Evolutionary conservation across 1,140 invertebrate genomes (phyloP), one percentile per base, ranked within the genome.

Genomic region (Drosophila mojavensis): DNA sequence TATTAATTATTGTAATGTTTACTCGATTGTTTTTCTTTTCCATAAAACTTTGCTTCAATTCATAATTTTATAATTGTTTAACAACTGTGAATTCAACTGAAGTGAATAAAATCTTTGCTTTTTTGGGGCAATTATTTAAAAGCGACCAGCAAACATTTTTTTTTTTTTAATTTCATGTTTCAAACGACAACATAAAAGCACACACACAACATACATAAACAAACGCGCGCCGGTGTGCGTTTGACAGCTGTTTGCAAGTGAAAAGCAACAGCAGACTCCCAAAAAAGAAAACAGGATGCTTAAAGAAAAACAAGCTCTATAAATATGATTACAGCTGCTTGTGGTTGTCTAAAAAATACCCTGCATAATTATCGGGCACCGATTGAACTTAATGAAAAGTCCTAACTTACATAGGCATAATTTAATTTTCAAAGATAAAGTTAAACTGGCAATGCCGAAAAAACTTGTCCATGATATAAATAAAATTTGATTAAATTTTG

Each of bases 241-340:
- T 47, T 83, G 83, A 86, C 83, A 86, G 79, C 61, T 79, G 63
- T 79, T 70, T 61, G 50, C 71, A 72, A 64, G 50, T 60, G 50
- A n/a, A 73, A 62, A 61, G 28, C 60, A 33, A 30, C 28, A 33
- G 9, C 55, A 20, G 36, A 24, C 1, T 24, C 20, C 20, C 26
- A 55, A 50, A 53, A 62, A 53, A 45, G 60, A 68, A 65, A 7
- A 72, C n/a, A 45, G 1, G 59, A 59, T 9, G 33, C 33, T 33
- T 33, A 59, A 41, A 0, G 17, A 43, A 60, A 17, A 47, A 43
- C 0, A 9, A 24, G 7, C 15, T 6, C 15, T 6, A n/a, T 48
- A 61, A 48, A 17, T 17, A 30, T 11, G 9, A 2, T 33, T 33
- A 17, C 15, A 28, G 11, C 24, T 36, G 36, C 26, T 15, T 17